A percentile compares a stretch with the other conserved stretches of the same genome.
These are phyloP conservation scores for Osmoderma eremita DNA, from an alignment of 2,888 invertebrate species.

Conservation along the genomic window DNA sequence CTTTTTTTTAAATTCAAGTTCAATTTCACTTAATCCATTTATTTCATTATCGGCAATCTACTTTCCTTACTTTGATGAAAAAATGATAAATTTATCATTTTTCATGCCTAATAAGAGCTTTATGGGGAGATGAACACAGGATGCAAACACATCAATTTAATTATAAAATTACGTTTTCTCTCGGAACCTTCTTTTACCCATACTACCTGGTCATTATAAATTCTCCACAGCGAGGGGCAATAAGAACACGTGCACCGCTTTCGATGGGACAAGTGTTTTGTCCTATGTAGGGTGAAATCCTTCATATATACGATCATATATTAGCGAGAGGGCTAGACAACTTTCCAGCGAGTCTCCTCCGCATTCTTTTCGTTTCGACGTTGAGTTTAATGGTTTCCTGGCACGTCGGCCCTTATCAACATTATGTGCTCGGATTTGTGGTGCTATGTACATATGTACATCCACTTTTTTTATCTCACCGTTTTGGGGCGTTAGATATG, in stretches of 20 bases:
- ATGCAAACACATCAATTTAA: conserved; percentile 33
- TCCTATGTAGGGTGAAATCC: conserved; percentile 43
- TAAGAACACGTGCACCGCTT: conserved; percentile 53
- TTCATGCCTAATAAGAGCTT: not conserved
- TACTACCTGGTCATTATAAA: conserved; percentile 44
- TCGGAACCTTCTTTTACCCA: conserved; percentile 13
- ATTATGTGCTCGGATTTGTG: conserved; percentile 18
- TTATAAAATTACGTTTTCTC: conserved; percentile 37
- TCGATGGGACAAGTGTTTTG: conserved; percentile 47
- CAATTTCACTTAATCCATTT: not conserved
- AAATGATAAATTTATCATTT: conserved; percentile 9
- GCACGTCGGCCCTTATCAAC: conserved; percentile 15
- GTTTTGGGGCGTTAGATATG: not conserved
- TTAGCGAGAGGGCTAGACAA: conserved; percentile 2
- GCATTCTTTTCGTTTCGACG: conserved; percentile 23
- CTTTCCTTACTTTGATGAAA: too few species aligned
- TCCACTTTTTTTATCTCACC: not conserved
- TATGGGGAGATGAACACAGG: not conserved
- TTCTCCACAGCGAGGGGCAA: conserved; percentile 50
- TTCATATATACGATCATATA: conserved; percentile 13
- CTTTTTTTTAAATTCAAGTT: not conserved
- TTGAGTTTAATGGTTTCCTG: conserved; percentile 29
- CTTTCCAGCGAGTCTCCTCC: conserved; percentile 15
- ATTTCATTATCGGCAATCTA: not conserved
- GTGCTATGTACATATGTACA: not conserved